Percentiles rank a stretch among this genome's conserved stretches.
Conservation (phyloP, 1,140 invertebrate genomes). For the Meloidogyne floridensis region DNA sequence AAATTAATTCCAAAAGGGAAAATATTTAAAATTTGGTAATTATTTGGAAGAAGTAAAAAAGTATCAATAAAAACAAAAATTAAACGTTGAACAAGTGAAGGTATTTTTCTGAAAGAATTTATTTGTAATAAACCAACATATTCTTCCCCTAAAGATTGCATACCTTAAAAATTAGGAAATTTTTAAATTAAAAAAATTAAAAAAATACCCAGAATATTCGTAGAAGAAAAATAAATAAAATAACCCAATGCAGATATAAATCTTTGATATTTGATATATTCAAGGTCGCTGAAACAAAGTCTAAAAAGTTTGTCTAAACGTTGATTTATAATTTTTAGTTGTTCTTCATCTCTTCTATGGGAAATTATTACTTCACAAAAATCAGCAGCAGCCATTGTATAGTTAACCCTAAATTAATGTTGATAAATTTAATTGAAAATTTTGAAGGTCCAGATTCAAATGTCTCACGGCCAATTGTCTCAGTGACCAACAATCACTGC, state of each 20-base stretch:
- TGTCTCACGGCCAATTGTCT: too few species aligned
- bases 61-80: not conserved
- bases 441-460: too few species aligned
- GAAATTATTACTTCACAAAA: not conserved
- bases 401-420: too few species aligned
- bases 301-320: not conserved
- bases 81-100: not conserved
- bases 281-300: not conserved
- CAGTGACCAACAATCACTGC: too few species aligned
- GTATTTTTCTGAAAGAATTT: not conserved
- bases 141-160: not conserved
- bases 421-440: too few species aligned
- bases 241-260: not conserved
- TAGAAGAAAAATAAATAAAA: not conserved
- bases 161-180: not conserved
- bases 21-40: not conserved
- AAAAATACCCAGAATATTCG: not conserved
- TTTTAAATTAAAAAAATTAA: not conserved
- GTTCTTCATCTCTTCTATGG: not conserved
- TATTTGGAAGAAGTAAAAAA: not conserved
- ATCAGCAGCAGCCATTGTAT: not conserved
- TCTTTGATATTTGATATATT: not conserved
- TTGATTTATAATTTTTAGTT: slow-evolving; percentile 3
- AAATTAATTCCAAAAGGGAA: not conserved
- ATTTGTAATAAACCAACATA: not conserved